Conservation (phyloP, 2,797 vertebrate genomes). For the Notoglanidium macrostoma region DNA sequence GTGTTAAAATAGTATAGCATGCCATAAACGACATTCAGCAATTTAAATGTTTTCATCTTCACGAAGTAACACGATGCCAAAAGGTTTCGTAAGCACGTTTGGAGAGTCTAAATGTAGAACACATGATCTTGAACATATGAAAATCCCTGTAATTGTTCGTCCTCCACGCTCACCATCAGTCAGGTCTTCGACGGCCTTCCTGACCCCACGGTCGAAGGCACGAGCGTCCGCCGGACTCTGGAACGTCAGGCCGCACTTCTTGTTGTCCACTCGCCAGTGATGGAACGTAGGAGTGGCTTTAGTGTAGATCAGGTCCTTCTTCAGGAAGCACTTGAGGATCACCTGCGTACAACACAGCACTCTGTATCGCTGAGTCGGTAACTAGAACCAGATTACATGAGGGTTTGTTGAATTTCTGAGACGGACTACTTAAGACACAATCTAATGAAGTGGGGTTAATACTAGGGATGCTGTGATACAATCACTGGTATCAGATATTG, state of each 20-base stretch:
- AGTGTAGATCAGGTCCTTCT: constrained; percentile 95
- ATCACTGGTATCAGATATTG: not conserved
- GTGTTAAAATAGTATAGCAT: not conserved
- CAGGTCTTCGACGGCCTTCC: constrained; percentile 94
- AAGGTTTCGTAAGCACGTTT: not conserved
- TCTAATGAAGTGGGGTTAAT: not conserved
- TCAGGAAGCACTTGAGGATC: constrained; percentile 91
- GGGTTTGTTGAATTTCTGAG: not conserved
- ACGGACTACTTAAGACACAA: not conserved
- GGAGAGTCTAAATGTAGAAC: not conserved
- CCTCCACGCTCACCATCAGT: constrained; percentile 83
- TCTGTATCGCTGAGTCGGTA: not conserved
- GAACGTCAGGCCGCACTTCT: constrained; percentile 92
- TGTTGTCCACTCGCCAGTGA: constrained; percentile 97
- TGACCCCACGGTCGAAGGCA: constrained; percentile 92
- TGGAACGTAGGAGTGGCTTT: constrained; percentile 97
- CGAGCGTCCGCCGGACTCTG: constrained; percentile 91
- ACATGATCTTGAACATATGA: not conserved
- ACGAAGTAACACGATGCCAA: not conserved
- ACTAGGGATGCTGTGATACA: not conserved
- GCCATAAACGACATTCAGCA: not conserved
- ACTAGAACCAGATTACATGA: not conserved
- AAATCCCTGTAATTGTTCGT: not conserved
- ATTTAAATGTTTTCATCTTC: not conserved
- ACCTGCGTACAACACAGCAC: constrained; percentile 71